Conservation (phyloP, 1,140 invertebrate genomes). For the Asbolus verrucosus region DNA sequence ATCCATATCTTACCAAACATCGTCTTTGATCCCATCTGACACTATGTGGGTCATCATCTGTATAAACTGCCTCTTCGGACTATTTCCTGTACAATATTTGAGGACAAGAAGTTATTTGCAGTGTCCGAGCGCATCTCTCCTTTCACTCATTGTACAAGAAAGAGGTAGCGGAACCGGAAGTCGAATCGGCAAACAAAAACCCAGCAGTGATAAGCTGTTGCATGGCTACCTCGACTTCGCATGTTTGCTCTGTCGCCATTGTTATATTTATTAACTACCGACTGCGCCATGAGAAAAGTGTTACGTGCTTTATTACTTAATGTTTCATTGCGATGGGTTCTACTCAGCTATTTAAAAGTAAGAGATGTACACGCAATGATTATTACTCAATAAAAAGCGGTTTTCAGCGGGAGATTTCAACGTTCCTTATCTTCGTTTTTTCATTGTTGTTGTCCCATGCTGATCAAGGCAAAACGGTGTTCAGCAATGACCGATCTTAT, state of each 20-base stretch:
- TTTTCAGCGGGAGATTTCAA: no score
- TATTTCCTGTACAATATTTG: conserved; percentile 10
- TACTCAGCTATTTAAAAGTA: conserved; percentile 21
- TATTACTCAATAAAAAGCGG: conserved; percentile 20
- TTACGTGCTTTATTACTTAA: conserved; percentile 25
- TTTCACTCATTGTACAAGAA: conserved; percentile 21
- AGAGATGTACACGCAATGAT: not conserved
- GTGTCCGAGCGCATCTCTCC: conserved; percentile 17
- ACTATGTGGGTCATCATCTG: not conserved
- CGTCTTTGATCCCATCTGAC: not conserved
- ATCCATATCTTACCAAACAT: not conserved
- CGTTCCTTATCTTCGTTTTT: no score
- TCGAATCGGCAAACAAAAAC: conserved; percentile 1
- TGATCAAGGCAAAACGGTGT: not conserved
- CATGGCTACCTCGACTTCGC: not conserved
- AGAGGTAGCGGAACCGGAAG: conserved; percentile 28
- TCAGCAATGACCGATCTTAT: conserved; percentile 11
- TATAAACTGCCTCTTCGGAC: not conserved
- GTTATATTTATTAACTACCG: no score
- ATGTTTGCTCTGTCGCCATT: not conserved
- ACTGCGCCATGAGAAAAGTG: conserved; percentile 1
- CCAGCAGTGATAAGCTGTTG: not conserved
- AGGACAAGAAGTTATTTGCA: conserved; percentile 3
- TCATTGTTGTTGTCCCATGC: no score
- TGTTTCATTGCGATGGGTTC: conserved; percentile 2